A percentile compares a stretch with the other conserved stretches of the same genome.
phyloP scores from a whole-genome alignment of 2,888 invertebrate genomes.

The Drosophila tanythrix region DNA sequence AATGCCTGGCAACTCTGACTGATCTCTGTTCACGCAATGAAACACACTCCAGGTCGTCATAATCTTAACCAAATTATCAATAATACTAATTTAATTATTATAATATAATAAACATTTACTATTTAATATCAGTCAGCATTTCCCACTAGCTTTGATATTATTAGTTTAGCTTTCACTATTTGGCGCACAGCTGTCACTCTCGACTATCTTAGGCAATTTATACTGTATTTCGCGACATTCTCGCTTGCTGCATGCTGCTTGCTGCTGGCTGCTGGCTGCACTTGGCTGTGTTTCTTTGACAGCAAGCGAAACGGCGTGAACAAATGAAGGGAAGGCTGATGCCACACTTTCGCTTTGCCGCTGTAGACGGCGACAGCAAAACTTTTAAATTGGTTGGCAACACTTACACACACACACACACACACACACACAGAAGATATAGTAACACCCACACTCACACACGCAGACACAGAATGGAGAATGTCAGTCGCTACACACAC shows the following conservation, averaged over 20 bases:
- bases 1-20: background rate
- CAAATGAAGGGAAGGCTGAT: conserved; percentile 37
- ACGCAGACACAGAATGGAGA: conserved; percentile 12
- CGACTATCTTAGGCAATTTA: background rate
- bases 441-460: conserved; percentile 43
- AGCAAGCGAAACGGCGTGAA: conserved; percentile 63
- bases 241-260: conserved; percentile 36
- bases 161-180: background rate
- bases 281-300: conserved; percentile 67
- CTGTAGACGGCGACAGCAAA: conserved; percentile 64
- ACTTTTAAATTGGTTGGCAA: conserved; percentile 79
- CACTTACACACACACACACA: conserved; percentile 61
- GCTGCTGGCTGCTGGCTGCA: conserved; percentile 41
- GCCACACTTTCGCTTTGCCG: conserved; percentile 73
- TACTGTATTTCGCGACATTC: conserved; percentile 49
- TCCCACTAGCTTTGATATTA: background rate
- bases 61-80: background rate
- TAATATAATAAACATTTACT: background rate
- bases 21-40: background rate
- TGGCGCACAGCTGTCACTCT: too few relatives aligned
- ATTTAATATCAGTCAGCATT: background rate
- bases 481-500: conserved; percentile 37
- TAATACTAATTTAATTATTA: background rate
- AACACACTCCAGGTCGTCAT: background rate
- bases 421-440: background rate